phyloP scores from a whole-genome alignment of 2,888 invertebrate genomes.

The Macaria notata region DNA sequence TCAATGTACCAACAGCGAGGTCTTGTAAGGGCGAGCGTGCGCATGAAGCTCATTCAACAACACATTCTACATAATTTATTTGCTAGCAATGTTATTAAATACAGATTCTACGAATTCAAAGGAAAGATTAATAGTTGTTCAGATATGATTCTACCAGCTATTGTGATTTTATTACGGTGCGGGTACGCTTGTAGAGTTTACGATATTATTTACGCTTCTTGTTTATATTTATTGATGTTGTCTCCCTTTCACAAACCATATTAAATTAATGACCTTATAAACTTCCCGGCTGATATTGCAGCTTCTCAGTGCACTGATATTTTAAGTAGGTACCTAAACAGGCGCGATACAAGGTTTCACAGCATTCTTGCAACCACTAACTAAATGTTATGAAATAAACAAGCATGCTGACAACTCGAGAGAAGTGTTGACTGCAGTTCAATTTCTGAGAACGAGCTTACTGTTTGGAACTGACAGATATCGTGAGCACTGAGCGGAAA shows the following conservation, averaged over 20 bases:
- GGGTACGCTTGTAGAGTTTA: neutral
- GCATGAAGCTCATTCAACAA: neutral
- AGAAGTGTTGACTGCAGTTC: constrained; percentile 33
- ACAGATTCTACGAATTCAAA: too few relatives aligned
- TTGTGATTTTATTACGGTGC: too few relatives aligned
- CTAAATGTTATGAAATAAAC: constrained; percentile 28
- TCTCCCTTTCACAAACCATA: constrained; percentile 52
- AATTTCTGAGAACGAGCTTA: constrained; percentile 8
- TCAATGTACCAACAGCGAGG: constrained; percentile 17
- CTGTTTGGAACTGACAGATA: neutral
- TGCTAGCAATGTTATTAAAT: too few relatives aligned
- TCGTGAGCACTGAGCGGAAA: neutral
- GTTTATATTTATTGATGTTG: constrained; percentile 41
- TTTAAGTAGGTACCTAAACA: constrained; percentile 17
- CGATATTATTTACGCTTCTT: constrained; percentile 12
- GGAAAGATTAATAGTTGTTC: too few relatives aligned
- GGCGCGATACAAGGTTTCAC: constrained; percentile 44
- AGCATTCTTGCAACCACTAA: constrained; percentile 20
- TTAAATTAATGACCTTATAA: constrained; percentile 47
- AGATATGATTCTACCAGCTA: too few relatives aligned
- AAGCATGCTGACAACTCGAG: constrained; percentile 31
- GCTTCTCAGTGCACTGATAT: constrained; percentile 50
- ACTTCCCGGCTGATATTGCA: constrained; percentile 61
- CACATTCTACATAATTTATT: too few relatives aligned
- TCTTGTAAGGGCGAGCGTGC: constrained; percentile 13